Evolutionary conservation across 2,888 invertebrate genomes (phyloP), one percentile per base, ranked within the genome.

Genomic region (Cremastinae sp.): DNA sequence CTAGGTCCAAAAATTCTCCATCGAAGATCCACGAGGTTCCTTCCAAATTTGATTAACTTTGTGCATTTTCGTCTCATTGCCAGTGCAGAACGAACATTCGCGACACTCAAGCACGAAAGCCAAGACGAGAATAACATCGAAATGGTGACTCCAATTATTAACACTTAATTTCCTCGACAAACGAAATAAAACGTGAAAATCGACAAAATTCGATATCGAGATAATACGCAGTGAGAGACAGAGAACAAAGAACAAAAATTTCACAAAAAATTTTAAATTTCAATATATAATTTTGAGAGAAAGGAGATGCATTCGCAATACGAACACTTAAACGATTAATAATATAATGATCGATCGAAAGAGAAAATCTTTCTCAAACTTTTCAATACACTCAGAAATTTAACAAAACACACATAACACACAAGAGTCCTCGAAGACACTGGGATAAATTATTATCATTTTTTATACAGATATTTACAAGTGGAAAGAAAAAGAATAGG

Each of bases 21-120:
- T 38, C 64, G 69, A 58, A 20, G 56, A 71, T 58, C 49, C 70
- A 66, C 49, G 62, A 51, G 56, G 43, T 38, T 49, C 58, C 43
- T 68, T 58, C 53, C 62, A 51, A 34, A 34, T 71, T 61, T 65
- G 43, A 16, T 54, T 10, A 74, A 80, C 75, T 79, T 58, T 47
- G 85, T 85, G 85, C 84, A 81, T 81, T 71, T 78, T 80, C n/a
- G n/a, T n/a, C n/a, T n/a, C n/a, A n/a, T 61, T 74, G 75, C 79
- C 72, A 77, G 80, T 82, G 81, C 80, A 81, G 80, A 56, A 81
- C 78, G 79, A 81, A 81, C 81, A 84, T 73, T 82, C 81, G 79
- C 80, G 80, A 74, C 75, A 84, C 81, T 82, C 83, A 86, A 87
- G 84, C 87, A 84, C 66, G 58, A 86, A 76, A 87, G 87, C 86